A percentile compares a stretch with the other conserved stretches of the same genome.
Conservation (phyloP, 2,797 vertebrate species). For the Crocidura indochinensis region DNA sequence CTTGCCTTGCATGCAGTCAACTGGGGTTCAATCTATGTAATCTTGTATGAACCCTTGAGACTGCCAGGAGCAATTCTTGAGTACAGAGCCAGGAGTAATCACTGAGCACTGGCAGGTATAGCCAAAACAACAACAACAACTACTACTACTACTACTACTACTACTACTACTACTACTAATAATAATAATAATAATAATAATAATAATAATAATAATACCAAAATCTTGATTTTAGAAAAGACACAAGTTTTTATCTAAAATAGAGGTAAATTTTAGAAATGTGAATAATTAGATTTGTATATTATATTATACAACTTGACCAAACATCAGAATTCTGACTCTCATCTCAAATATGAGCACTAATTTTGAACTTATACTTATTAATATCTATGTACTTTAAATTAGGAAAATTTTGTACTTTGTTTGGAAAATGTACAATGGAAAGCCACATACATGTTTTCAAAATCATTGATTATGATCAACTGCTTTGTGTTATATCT, state of each 20-base stretch:
- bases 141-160: too few species aligned
- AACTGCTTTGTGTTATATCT: constrained; percentile 72
- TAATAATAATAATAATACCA: too few species aligned
- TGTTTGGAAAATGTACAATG: constrained; percentile 48
- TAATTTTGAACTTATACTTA: constrained; percentile 58
- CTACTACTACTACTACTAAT: too few species aligned
- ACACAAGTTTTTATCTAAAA: constrained; percentile 5
- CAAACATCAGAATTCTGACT: constrained; percentile 40
- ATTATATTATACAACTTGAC: constrained; percentile 46
- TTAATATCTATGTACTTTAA: constrained; percentile 55
- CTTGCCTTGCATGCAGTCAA: too few species aligned
- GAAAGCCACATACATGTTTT: constrained; percentile 65
- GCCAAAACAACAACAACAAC: too few species aligned
- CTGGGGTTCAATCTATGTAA: too few species aligned
- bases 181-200: too few species aligned
- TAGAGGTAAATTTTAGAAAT: constrained; percentile 1
- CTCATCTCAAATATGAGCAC: constrained; percentile 44
- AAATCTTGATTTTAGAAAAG: background rate
- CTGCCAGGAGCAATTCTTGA: too few species aligned
- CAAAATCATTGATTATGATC: constrained; percentile 64
- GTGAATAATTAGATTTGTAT: constrained; percentile 12
- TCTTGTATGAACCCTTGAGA: too few species aligned
- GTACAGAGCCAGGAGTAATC: too few species aligned
- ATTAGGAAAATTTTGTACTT: constrained; percentile 63
- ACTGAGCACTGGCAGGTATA: too few species aligned